phyloP scores from a whole-genome alignment of 2,113 vertebrate species.

The Rhodinocichla rosea region DNA sequence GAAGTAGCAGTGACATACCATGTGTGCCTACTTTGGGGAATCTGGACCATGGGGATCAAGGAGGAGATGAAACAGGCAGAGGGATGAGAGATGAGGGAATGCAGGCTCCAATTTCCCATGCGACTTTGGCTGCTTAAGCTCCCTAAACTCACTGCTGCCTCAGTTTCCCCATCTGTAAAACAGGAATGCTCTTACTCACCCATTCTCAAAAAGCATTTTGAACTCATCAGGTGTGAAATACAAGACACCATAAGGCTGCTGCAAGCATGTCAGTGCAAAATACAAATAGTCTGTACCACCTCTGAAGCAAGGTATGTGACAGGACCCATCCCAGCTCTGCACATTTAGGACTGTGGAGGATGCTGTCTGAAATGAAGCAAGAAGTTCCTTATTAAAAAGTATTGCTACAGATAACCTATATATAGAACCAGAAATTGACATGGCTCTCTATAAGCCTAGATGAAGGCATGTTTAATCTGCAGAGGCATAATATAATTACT shows the following conservation, averaged over 20 bases:
- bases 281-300: not conserved
- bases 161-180: not conserved
- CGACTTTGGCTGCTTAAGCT: not conserved
- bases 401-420: slow-evolving; percentile 54
- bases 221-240: not conserved
- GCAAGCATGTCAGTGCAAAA: not conserved
- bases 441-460: not conserved
- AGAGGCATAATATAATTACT: slow-evolving; percentile 57
- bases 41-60: not conserved
- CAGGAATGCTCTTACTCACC: not conserved
- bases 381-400: slow-evolving; percentile 30
- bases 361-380: slow-evolving; percentile 21
- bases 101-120: not conserved
- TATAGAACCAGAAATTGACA: slow-evolving; percentile 50
- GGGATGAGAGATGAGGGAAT: not conserved
- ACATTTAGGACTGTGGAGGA: not conserved
- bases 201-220: not conserved
- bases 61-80: not conserved
- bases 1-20: not conserved
- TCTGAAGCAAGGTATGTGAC: not conserved
- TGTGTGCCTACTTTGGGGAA: not conserved
- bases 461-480: slow-evolving; percentile 56
- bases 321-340: not conserved
- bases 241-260: not conserved
- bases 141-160: not conserved